These are phyloP conservation scores for Catagonus wagneri DNA, from an alignment of 2,113 vertebrate species.

Conservation along the genomic window DNA sequence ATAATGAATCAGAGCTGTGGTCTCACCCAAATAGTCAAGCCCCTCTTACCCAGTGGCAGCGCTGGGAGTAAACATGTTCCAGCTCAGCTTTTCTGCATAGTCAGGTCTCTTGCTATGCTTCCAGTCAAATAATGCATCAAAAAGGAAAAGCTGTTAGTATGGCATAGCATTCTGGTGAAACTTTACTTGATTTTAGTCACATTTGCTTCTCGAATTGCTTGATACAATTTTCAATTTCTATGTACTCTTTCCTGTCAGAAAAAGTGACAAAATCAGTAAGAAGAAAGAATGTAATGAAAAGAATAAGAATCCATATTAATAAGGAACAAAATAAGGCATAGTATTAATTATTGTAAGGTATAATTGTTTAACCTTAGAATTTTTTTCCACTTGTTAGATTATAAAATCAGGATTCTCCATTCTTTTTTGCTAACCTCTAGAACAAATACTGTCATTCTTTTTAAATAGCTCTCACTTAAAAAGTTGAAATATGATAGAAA, in stretches of 20 bases:
- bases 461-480: neutral
- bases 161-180: neutral
- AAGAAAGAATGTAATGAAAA: neutral
- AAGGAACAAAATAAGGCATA: neutral
- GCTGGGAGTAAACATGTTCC: neutral
- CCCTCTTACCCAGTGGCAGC: too few species aligned
- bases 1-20: neutral
- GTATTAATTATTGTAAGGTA: neutral
- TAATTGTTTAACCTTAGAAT: neutral
- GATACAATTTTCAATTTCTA: neutral
- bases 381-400: neutral
- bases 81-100: neutral
- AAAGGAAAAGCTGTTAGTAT: neutral
- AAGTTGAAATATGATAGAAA: neutral
- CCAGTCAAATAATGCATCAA: neutral
- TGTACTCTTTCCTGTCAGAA: neutral
- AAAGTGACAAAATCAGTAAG: neutral
- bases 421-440: slow-evolving; percentile 1
- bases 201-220: neutral
- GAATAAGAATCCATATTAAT: neutral
- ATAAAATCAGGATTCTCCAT: neutral
- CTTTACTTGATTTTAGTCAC: neutral
- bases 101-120: neutral
- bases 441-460: neutral
- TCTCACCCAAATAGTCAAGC: neutral